A percentile compares a stretch with the other conserved stretches of the same genome.
phyloP scores from a whole-genome alignment of 2,797 vertebrate genomes.

The Thalassophryne amazonica region DNA sequence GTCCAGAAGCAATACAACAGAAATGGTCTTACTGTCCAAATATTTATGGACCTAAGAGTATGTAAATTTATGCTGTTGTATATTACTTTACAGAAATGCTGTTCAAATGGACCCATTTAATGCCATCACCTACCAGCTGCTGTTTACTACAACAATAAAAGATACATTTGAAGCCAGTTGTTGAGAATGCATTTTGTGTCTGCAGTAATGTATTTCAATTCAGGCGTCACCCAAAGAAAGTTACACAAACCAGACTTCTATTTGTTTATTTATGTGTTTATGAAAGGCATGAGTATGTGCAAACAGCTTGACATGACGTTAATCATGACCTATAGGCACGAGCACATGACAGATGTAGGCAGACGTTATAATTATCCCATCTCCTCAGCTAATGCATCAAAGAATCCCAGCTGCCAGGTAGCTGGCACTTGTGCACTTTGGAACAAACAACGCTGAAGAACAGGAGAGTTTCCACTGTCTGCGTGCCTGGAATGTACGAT shows the following conservation, averaged over 20 bases:
- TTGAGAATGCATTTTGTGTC: conserved; percentile 61
- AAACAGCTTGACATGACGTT: conserved; percentile 28
- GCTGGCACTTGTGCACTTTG: conserved; percentile 7
- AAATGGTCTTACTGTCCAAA: too few relatives aligned
- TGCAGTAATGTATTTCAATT: conserved; percentile 70
- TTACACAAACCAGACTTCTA: conserved; percentile 8
- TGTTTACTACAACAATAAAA: conserved; percentile 51
- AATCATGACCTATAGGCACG: conserved; percentile 5
- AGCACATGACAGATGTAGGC: conserved; percentile 19
- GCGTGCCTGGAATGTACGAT: conserved; percentile 33
- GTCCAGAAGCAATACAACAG: too few relatives aligned
- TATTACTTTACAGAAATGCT: too few relatives aligned
- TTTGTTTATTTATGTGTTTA: neutral
- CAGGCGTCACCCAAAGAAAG: conserved; percentile 32
- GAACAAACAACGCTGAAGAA: conserved; percentile 14
- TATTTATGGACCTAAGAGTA: too few relatives aligned
- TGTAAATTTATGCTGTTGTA: too few relatives aligned
- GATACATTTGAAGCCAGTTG: conserved; percentile 58
- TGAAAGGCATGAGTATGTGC: conserved; percentile 26
- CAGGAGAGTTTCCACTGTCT: conserved; percentile 19
- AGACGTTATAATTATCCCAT: conserved; percentile 42
- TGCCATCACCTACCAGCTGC: too few relatives aligned
- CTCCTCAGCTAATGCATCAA: conserved; percentile 19
- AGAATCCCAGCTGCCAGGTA: conserved; percentile 24
- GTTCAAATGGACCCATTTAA: too few relatives aligned